Evolutionary conservation across 2,113 vertebrate genomes (phyloP).

Genomic region (Climacteris rufus): DNA sequence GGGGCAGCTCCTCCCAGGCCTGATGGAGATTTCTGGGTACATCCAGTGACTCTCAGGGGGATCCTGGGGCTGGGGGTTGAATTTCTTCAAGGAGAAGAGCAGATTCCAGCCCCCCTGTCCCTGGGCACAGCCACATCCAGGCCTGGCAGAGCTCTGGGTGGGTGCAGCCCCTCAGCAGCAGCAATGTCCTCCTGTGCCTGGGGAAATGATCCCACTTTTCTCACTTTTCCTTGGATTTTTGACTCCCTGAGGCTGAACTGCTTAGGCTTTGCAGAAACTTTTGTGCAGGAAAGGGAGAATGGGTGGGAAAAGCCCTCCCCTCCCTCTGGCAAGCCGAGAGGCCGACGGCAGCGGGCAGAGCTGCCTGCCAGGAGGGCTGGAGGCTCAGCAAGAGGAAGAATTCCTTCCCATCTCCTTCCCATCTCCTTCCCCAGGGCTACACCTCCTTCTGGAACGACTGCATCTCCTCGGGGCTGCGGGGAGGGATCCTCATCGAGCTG

Average conservation of each 20-base stretch:
- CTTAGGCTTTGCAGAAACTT: not conserved
- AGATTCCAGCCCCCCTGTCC: not conserved
- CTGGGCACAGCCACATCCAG: accelerated
- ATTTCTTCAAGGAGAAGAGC: not conserved
- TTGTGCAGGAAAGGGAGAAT: not conserved
- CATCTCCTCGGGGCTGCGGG: slow-evolving; percentile 82
- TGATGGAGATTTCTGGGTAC: accelerated
- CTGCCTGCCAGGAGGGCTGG: accelerated
- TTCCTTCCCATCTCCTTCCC: too few relatives aligned
- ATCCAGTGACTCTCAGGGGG: not conserved
- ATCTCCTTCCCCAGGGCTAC: slow-evolving; percentile 68
- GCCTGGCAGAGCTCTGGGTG: not conserved
- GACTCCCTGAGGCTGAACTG: accelerated
- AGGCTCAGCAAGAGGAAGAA: not conserved
- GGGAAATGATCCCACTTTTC: not conserved
- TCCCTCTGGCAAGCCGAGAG: not conserved
- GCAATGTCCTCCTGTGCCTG: not conserved
- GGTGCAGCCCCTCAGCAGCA: not conserved
- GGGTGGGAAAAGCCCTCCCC: not conserved
- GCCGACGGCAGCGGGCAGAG: too few relatives aligned
- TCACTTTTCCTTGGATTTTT: not conserved
- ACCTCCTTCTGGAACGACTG: slow-evolving; percentile 88
- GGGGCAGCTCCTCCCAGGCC: not conserved
- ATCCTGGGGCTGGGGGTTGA: not conserved
- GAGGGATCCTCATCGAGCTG: slow-evolving; percentile 80